phyloP scores from a whole-genome alignment of 2,888 invertebrate genomes.

The Dicyrtomina minuta region DNA sequence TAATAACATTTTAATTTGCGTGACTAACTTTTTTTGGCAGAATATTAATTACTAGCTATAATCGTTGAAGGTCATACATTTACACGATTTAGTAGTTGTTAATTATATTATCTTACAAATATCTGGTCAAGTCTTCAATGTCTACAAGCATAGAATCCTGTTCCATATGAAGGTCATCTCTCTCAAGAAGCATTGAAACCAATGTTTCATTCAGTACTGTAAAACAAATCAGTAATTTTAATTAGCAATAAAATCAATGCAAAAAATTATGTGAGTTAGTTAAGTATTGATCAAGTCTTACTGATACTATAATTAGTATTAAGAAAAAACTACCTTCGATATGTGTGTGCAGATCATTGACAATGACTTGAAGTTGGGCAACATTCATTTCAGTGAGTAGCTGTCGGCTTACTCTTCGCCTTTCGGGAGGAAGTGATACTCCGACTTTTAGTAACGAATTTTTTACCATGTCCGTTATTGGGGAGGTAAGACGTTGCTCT shows the following conservation, averaged over 20 bases:
- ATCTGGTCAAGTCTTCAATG: constrained; percentile 90
- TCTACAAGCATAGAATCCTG: constrained; percentile 97
- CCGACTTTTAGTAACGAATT: constrained; percentile 72
- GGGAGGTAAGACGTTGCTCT: constrained; percentile 55
- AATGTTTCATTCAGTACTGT: constrained; percentile 80
- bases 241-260: no score
- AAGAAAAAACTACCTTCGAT: constrained; percentile 67
- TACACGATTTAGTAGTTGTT: no score
- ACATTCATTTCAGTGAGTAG: constrained; percentile 90
- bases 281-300: no score
- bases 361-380: constrained; percentile 88
- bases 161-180: constrained; percentile 96
- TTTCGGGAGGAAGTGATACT: constrained; percentile 77
- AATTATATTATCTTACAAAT: constrained; percentile 72
- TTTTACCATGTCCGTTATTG: constrained; percentile 83
- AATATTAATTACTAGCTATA: no score
- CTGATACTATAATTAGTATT: no score
- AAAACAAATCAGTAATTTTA: constrained; percentile 37
- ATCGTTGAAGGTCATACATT: no score
- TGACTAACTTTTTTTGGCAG: no score
- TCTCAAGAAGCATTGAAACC: constrained; percentile 83
- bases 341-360: constrained; percentile 90
- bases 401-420: constrained; percentile 78
- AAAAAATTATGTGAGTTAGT: no score
- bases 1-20: no score